Evolutionary conservation across 2,888 invertebrate genomes (phyloP).

Genomic region (Noctua fimbriata): DNA sequence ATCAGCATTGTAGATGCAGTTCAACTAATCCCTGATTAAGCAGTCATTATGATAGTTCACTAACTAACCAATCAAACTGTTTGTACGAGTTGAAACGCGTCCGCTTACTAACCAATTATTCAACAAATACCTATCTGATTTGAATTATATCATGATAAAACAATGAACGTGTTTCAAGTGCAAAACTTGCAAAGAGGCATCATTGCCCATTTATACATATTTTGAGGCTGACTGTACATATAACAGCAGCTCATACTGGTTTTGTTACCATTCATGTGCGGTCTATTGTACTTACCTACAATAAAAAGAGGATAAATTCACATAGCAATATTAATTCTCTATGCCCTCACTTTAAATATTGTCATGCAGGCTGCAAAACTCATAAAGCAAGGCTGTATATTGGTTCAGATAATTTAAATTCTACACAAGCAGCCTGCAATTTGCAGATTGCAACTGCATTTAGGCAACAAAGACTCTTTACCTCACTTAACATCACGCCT

Average conservation of each 20-base stretch:
- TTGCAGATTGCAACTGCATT: neutral
- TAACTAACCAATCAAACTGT: conserved; percentile 20
- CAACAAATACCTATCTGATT: conserved; percentile 37
- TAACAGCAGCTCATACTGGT: neutral
- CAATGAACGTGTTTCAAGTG: conserved; percentile 22
- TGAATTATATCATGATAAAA: conserved; percentile 23
- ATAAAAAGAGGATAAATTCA: neutral
- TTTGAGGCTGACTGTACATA: neutral
- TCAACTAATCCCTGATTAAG: conserved; percentile 8
- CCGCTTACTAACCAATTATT: conserved; percentile 20
- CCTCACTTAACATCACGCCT: neutral
- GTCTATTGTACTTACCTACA: neutral
- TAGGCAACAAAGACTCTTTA: neutral
- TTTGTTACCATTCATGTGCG: neutral
- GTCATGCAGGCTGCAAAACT: conserved; percentile 8
- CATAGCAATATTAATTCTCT: neutral
- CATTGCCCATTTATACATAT: neutral
- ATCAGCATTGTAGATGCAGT: conserved; percentile 4
- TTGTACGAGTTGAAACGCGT: conserved; percentile 12
- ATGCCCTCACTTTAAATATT: conserved; percentile 3
- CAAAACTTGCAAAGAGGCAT: neutral
- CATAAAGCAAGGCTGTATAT: neutral
- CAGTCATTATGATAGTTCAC: conserved; percentile 12
- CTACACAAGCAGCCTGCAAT: conserved; percentile 3
- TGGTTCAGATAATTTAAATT: conserved; percentile 9